A percentile compares a stretch with the other conserved stretches of the same genome.
Evolutionary conservation across 2,113 vertebrate genomes (phyloP).

Genomic region (Noctilio leporinus): DNA sequence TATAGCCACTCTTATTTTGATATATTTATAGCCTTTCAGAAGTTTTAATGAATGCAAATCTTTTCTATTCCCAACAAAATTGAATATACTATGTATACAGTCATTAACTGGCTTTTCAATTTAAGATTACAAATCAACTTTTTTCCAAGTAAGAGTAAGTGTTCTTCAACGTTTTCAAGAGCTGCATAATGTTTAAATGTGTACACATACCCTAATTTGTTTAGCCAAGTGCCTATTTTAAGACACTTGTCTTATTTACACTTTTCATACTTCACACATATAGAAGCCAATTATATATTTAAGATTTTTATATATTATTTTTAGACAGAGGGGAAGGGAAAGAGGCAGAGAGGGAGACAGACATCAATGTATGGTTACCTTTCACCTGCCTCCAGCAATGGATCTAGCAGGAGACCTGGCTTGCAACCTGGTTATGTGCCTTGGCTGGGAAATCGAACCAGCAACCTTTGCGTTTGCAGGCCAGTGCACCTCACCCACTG

Average conservation of each 20-base stretch:
- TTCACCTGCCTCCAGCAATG: too few species aligned
- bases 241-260: not conserved
- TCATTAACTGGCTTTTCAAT: not conserved
- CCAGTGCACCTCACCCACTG: too few species aligned
- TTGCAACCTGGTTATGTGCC: too few species aligned
- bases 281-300: not conserved
- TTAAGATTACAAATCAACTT: not conserved
- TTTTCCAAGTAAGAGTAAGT: not conserved
- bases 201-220: not conserved
- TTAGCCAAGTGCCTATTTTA: not conserved
- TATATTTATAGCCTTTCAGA: not conserved
- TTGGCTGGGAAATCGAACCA: too few species aligned
- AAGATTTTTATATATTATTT: too few species aligned
- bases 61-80: not conserved
- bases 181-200: not conserved
- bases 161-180: not conserved
- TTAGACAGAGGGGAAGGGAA: too few species aligned
- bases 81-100: not conserved
- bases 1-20: not conserved
- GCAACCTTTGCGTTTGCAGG: too few species aligned
- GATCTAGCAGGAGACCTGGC: too few species aligned
- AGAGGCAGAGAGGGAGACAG: too few species aligned
- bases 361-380: too few species aligned
- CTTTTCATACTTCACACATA: not conserved
- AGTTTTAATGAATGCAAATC: not conserved